Percentiles rank a stretch among this genome's conserved stretches.
These are phyloP conservation scores for Nomada goodeniana DNA, from an alignment of 2,888 invertebrate genomes.

Conservation along the genomic window DNA sequence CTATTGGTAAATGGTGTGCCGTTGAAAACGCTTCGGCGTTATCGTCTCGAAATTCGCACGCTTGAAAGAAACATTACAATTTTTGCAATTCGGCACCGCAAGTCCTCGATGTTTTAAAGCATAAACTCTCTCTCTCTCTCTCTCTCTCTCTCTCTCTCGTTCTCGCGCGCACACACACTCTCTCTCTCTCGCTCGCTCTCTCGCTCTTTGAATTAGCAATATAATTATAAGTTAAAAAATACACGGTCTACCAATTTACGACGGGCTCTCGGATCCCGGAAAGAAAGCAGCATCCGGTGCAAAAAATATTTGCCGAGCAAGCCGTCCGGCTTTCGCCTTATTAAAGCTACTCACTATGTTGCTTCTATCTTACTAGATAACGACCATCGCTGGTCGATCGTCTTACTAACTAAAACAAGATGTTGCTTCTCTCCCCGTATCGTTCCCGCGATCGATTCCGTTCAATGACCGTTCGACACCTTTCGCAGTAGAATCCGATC, in stretches of 20 bases:
- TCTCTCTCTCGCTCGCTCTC: not conserved
- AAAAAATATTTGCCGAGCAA: slow-evolving; percentile 63
- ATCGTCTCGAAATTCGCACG: not conserved
- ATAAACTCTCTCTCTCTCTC: not conserved
- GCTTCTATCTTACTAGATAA: slow-evolving; percentile 61
- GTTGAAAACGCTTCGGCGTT: not conserved
- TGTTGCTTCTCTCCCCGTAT: not conserved
- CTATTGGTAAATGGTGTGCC: not conserved
- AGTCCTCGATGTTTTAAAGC: slow-evolving; percentile 29
- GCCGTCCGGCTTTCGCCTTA: slow-evolving; percentile 49
- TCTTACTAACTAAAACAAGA: slow-evolving; percentile 59
- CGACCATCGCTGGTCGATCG: slow-evolving; percentile 51
- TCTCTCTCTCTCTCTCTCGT: not conserved
- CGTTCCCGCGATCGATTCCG: slow-evolving; percentile 30
- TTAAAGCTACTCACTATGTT: slow-evolving; percentile 60
- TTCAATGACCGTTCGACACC: slow-evolving; percentile 4
- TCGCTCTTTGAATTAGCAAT: not conserved
- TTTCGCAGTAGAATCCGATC: slow-evolving; percentile 51
- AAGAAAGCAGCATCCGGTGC: slow-evolving; percentile 20
- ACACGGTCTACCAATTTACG: slow-evolving; percentile 8
- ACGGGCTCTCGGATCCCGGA: not conserved
- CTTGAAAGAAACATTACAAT: not conserved
- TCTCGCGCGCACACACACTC: too few relatives aligned
- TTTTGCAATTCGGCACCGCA: not conserved
- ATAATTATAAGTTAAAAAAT: slow-evolving; percentile 23